A percentile compares a stretch with the other conserved stretches of the same genome.
Conservation (phyloP, 2,888 invertebrate species). For the Lamellibrachia satsuma region DNA sequence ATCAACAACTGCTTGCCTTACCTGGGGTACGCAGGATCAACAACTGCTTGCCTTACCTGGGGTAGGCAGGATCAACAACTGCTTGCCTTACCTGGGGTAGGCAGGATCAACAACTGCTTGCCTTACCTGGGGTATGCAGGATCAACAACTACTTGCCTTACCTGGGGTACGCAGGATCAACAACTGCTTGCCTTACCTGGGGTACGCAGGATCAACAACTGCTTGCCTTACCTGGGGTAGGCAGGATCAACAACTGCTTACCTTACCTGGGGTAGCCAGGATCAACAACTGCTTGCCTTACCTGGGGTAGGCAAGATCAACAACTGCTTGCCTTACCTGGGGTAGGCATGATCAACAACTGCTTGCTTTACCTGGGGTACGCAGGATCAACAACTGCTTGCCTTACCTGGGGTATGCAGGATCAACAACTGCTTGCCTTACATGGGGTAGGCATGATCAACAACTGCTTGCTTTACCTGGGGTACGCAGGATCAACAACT, state of each 20-base stretch:
- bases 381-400: neutral
- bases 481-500: slow-evolving; percentile 50
- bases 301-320: neutral
- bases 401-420: slow-evolving; percentile 50
- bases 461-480: slow-evolving; percentile 40
- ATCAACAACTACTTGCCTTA: too few species aligned
- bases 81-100: too few species aligned
- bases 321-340: neutral
- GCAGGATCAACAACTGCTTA: too few species aligned
- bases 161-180: too few species aligned
- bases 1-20: slow-evolving; percentile 40
- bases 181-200: slow-evolving; percentile 27
- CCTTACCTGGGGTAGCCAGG: too few species aligned
- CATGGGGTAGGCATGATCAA: slow-evolving; percentile 57
- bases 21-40: slow-evolving; percentile 30
- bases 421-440: slow-evolving; percentile 40
- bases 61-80: too few species aligned
- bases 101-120: too few species aligned
- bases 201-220: slow-evolving; percentile 50
- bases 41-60: too few species aligned
- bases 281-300: too few species aligned
- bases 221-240: too few species aligned
- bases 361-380: neutral
- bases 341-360: too few species aligned
- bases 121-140: too few species aligned